Percentiles rank a stretch among this genome's conserved stretches.
Evolutionary conservation across 2,888 invertebrate genomes (phyloP).

Genomic region (Antheraea assamensis): DNA sequence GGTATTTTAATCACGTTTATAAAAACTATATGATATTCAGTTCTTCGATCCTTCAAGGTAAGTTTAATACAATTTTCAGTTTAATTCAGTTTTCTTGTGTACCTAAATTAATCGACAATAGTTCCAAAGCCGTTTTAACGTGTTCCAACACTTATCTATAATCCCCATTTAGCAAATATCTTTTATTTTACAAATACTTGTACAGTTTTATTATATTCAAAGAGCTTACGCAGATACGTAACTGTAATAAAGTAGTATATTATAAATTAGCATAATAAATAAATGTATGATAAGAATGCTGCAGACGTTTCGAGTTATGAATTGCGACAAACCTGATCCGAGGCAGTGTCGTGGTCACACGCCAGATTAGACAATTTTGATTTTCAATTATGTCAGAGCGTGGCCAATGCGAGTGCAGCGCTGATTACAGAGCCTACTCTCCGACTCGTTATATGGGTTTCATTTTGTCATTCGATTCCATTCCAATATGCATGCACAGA

Average conservation of each 20-base stretch:
- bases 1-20: no score
- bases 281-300: background rate
- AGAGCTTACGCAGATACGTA: no score
- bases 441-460: slow-evolving; percentile 68
- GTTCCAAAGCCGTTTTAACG: background rate
- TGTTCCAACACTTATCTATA: background rate
- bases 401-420: slow-evolving; percentile 46
- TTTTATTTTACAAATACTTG: background rate
- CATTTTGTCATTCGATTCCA: slow-evolving; percentile 43
- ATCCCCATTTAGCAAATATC: background rate
- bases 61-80: no score
- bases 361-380: slow-evolving; percentile 66
- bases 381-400: slow-evolving; percentile 68
- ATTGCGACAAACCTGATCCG: slow-evolving; percentile 7
- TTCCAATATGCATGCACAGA: background rate
- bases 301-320: slow-evolving; percentile 5
- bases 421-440: slow-evolving; percentile 42
- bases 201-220: background rate
- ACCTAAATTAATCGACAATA: background rate
- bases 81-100: background rate
- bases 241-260: background rate
- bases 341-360: slow-evolving; percentile 42
- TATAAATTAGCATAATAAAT: background rate
- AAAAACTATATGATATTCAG: no score
- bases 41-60: no score